Evolutionary conservation across 2,888 invertebrate species (phyloP), one percentile per base, ranked within the genome.

Genomic region (Cephus pulcher): DNA sequence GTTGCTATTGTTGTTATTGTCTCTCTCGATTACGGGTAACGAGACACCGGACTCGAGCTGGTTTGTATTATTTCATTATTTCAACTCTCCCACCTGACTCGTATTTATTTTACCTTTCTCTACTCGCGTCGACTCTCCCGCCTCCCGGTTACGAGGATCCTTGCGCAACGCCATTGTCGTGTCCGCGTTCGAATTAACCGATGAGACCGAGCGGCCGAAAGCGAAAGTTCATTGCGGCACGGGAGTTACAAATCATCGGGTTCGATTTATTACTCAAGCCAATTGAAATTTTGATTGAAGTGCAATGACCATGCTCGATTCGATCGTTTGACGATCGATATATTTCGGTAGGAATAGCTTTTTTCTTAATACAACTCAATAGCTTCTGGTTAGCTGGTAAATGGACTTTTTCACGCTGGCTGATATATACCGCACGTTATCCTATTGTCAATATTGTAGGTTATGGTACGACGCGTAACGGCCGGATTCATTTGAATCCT

Each of bases 121-220:
- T 32, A 32, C 12, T 34, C 34, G 34, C 71, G 33, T 71, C 71
- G 71, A 12, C 71, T 71, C 56, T 71, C 71, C 32, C 32, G 30
- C 33, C 71, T 32, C 23, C 71, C 12, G 4, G 71, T 32, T 71
- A 30, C 71, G 23, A 23, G 56, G 56, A 56, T 71, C 34, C 33
- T 71, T 71, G 71, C 71, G 71, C 71, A 71, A 71, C 33, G 71
- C 71, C 34, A 71, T 71, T 71, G 71, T 71, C 15, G 71, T 71
- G 71, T 71, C 33, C 71, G 71, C 71, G 71, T 71, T 71, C 34
- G 71, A 71, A 71, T 71, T 71, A 32, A 34, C 71, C 33, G 71
- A 71, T 71, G 71, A 71, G 71, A 71, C 71, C 30, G 71, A 32
- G 71, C 71, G 71, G 32, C 71, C 71, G 71, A 71, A 71, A 71